A percentile compares a stretch with the other conserved stretches of the same genome.
Evolutionary conservation across 2,113 vertebrate genomes (phyloP).

Genomic region (Corvus hawaiiensis): DNA sequence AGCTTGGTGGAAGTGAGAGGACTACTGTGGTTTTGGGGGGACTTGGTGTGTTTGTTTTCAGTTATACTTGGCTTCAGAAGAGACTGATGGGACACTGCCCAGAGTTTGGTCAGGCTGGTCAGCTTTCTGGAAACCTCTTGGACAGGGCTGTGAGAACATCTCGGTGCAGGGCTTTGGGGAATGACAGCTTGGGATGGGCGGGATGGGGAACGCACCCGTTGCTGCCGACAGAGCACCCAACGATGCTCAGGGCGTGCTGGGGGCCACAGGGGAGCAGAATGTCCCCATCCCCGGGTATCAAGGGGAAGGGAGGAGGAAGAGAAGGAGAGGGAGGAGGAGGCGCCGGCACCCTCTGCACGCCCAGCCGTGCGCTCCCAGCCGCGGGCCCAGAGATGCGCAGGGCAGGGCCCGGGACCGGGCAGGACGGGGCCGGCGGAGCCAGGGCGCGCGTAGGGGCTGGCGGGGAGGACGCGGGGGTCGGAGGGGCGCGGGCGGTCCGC

Average conservation of each 20-base stretch:
- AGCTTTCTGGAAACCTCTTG: background rate
- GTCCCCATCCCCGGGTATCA: too few species aligned
- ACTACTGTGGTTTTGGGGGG: background rate
- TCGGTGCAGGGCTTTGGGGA: background rate
- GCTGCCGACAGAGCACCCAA: background rate
- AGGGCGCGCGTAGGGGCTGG: background rate
- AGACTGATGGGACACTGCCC: background rate
- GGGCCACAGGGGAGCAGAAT: background rate
- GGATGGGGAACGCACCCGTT: rapidly evolving
- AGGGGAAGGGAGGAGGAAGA: background rate
- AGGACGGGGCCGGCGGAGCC: background rate
- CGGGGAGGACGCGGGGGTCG: background rate
- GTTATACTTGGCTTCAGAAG: background rate
- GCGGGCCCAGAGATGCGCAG: background rate
- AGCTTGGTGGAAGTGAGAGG: background rate
- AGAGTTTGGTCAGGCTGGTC: background rate
- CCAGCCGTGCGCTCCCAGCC: background rate
- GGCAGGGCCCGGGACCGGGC: background rate
- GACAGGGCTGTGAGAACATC: background rate
- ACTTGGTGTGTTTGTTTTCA: background rate
- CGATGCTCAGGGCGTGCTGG: background rate
- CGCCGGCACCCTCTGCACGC: background rate
- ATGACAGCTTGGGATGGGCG: rapidly evolving
- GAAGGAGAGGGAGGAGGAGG: background rate
- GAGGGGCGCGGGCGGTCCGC: background rate